A percentile compares a stretch with the other conserved stretches of the same genome.
phyloP scores from a whole-genome alignment of 2,113 vertebrate genomes.

The Recurvirostra avosetta region DNA sequence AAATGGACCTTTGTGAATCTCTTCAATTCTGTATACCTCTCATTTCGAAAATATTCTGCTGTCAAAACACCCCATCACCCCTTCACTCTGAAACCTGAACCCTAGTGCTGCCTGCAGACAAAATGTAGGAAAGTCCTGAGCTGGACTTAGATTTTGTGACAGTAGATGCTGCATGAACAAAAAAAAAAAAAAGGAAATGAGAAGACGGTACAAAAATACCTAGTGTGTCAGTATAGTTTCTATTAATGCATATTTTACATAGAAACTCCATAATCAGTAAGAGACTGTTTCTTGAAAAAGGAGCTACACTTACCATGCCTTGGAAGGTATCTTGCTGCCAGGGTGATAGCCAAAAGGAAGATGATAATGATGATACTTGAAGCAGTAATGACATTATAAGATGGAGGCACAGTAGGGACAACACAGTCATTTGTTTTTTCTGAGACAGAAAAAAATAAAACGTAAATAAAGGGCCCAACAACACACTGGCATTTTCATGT shows the following conservation, averaged over 20 bases:
- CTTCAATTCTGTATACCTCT: not conserved
- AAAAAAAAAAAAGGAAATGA: not conserved
- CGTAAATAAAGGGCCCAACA: not conserved
- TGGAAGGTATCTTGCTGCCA: conserved; percentile 12
- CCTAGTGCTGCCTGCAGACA: not conserved
- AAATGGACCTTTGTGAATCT: not conserved
- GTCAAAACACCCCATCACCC: not conserved
- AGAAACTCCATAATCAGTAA: not conserved
- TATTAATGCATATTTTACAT: not conserved
- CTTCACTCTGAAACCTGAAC: not conserved
- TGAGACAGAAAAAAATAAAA: conserved; percentile 29
- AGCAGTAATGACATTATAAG: conserved; percentile 28
- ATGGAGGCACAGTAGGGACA: not conserved
- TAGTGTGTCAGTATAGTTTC: not conserved
- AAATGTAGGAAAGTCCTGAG: not conserved
- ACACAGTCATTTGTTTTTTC: not conserved
- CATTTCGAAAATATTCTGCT: not conserved
- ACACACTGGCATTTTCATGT: not conserved
- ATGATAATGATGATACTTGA: conserved; percentile 4
- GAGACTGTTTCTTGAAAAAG: not conserved
- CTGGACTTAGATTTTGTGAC: not conserved
- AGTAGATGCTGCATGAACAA: not conserved
- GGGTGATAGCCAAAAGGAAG: conserved; percentile 20
- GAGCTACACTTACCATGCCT: conserved; percentile 34
- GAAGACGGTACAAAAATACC: not conserved